Conservation (phyloP, 2,888 invertebrate genomes). For the Andrena trimmerana region DNA sequence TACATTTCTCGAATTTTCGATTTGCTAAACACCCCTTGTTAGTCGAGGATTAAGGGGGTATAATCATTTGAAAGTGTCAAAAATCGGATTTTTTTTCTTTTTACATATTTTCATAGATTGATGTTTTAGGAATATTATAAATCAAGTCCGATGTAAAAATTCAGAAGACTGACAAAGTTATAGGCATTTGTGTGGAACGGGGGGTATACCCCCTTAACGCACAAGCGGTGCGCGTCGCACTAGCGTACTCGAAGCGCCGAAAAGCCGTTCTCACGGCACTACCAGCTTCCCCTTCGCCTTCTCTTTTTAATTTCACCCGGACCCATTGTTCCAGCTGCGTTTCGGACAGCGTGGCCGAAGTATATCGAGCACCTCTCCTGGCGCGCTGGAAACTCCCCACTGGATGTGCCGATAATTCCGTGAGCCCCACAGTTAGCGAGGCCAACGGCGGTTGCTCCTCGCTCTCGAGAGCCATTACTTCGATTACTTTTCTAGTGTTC, state of each 20-base stretch:
- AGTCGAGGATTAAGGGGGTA: not conserved
- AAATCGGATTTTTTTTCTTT: no score
- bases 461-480: conserved; percentile 74
- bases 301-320: conserved; percentile 26
- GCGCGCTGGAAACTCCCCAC: conserved; percentile 50
- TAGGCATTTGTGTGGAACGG: no score
- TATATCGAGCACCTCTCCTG: conserved; percentile 37
- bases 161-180: no score
- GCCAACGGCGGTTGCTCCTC: conserved; percentile 47
- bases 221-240: not conserved
- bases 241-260: not conserved
- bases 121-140: no score
- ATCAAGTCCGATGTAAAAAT: no score
- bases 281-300: not conserved
- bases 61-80: no score
- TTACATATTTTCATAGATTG: no score
- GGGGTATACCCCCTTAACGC: no score
- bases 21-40: no score
- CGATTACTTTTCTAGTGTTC: conserved; percentile 74
- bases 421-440: conserved; percentile 70
- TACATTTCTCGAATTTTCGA: no score
- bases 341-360: conserved; percentile 44
- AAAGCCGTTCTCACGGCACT: not conserved
- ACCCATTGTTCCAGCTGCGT: conserved; percentile 51
- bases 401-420: conserved; percentile 71